These are phyloP conservation scores for Arge pagana DNA, from an alignment of 2,888 invertebrate species.

Conservation along the genomic window DNA sequence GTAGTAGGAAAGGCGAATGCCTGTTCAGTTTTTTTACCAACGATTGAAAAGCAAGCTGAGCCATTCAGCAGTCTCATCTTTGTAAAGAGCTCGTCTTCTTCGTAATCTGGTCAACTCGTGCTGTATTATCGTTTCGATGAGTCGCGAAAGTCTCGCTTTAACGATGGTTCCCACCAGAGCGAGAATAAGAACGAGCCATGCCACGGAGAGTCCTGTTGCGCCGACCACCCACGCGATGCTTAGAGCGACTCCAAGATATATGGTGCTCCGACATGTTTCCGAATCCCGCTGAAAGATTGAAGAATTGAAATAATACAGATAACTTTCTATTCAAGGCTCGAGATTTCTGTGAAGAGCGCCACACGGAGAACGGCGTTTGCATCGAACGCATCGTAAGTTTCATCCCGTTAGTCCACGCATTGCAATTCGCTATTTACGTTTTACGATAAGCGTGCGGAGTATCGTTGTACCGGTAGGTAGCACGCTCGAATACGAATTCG, in stretches of 20 bases:
- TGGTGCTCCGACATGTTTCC: conserved; percentile 43
- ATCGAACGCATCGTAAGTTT: too few species aligned
- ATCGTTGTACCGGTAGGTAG: too few species aligned
- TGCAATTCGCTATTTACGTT: too few species aligned
- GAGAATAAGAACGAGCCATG: conserved; percentile 54
- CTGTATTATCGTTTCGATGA: conserved; percentile 48
- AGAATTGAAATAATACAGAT: too few species aligned
- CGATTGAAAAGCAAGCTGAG: conserved; percentile 61
- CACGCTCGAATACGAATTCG: too few species aligned
- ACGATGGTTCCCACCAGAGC: conserved; percentile 48
- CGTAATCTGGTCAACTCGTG: conserved; percentile 55
- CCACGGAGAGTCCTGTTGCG: conserved; percentile 50
- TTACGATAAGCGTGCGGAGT: too few species aligned
- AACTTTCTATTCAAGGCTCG: too few species aligned
- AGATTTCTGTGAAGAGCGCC: too few species aligned
- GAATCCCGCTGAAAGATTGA: conserved; percentile 47
- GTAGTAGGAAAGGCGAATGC: too few species aligned
- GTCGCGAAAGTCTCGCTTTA: conserved; percentile 44
- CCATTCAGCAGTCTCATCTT: conserved; percentile 63
- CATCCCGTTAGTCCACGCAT: too few species aligned
- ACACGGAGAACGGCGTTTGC: too few species aligned
- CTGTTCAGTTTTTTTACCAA: too few species aligned
- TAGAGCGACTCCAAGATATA: conserved; percentile 46
- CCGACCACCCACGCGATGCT: conserved; percentile 54
- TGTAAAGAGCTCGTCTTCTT: conserved; percentile 58